Evolutionary conservation across 2,888 invertebrate species (phyloP).

Genomic region (Mesoligia furuncula): DNA sequence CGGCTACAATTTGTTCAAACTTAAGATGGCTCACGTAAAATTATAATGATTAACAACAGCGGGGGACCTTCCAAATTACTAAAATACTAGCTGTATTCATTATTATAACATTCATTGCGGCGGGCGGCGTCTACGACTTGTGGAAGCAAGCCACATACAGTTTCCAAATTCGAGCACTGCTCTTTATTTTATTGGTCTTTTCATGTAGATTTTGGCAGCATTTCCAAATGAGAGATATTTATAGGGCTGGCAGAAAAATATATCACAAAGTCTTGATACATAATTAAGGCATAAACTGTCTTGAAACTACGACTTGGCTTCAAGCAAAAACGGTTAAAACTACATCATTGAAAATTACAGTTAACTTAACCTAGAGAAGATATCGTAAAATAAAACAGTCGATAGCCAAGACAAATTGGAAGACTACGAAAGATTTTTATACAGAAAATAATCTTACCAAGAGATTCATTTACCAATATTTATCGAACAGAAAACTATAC

Average conservation of each 20-base stretch:
- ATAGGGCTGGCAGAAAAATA: constrained; percentile 20
- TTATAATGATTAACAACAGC: constrained; percentile 64
- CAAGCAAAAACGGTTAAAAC: constrained; percentile 33
- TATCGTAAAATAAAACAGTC: constrained; percentile 28
- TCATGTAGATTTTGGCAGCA: constrained; percentile 22
- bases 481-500: constrained; percentile 26
- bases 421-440: constrained; percentile 46
- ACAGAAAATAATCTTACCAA: constrained; percentile 34
- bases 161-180: constrained; percentile 40
- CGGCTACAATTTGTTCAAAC: constrained; percentile 64
- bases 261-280: constrained; percentile 44
- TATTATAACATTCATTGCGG: constrained; percentile 57
- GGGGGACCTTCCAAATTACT: constrained; percentile 73
- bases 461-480: constrained; percentile 47
- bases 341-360: constrained; percentile 50
- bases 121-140: constrained; percentile 46
- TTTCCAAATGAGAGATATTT: background rate
- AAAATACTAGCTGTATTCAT: constrained; percentile 70
- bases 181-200: constrained; percentile 5
- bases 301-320: constrained; percentile 15
- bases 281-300: constrained; percentile 4
- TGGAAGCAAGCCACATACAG: constrained; percentile 56
- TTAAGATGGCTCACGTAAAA: constrained; percentile 53
- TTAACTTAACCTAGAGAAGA: constrained; percentile 42
- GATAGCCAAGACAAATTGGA: constrained; percentile 45